Percentiles rank a stretch among this genome's conserved stretches.
Conservation (phyloP, 2,888 invertebrate genomes). For the Netelia melanura region DNA sequence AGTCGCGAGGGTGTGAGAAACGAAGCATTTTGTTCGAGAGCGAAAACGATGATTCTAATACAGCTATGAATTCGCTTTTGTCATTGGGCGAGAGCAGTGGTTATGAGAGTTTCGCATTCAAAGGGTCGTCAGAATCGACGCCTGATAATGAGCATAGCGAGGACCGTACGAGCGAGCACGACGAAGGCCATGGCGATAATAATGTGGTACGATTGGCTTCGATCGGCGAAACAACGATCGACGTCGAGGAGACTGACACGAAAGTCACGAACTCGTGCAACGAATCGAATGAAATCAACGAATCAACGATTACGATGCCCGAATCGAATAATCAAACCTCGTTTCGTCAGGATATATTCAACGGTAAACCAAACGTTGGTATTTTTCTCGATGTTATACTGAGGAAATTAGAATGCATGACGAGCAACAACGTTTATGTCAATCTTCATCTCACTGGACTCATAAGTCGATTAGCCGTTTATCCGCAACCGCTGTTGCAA, state of each 20-base stretch:
- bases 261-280: conserved; percentile 20
- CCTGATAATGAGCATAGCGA: conserved; percentile 81
- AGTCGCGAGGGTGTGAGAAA: conserved; percentile 52
- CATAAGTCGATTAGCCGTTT: conserved; percentile 93
- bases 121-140: conserved; percentile 85
- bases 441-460: conserved; percentile 96
- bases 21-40: conserved; percentile 71
- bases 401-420: conserved; percentile 92
- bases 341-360: conserved; percentile 77
- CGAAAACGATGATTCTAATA: conserved; percentile 77
- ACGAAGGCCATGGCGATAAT: conserved; percentile 62
- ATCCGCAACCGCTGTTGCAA: conserved; percentile 95
- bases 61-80: conserved; percentile 87
- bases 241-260: conserved; percentile 7
- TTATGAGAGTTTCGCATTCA: conserved; percentile 89
- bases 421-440: conserved; percentile 93
- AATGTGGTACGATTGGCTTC: conserved; percentile 21
- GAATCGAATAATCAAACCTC: conserved; percentile 45
- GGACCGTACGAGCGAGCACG: conserved; percentile 75
- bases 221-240: conserved; percentile 37
- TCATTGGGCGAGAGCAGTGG: conserved; percentile 92
- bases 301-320: conserved; percentile 23
- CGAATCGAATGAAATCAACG: conserved; percentile 43
- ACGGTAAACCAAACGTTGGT: conserved; percentile 83
- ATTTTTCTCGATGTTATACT: conserved; percentile 92